Percentiles rank a stretch among this genome's conserved stretches.
phyloP scores from a whole-genome alignment of 2,113 vertebrate species.

The Lipophrys pholis region DNA sequence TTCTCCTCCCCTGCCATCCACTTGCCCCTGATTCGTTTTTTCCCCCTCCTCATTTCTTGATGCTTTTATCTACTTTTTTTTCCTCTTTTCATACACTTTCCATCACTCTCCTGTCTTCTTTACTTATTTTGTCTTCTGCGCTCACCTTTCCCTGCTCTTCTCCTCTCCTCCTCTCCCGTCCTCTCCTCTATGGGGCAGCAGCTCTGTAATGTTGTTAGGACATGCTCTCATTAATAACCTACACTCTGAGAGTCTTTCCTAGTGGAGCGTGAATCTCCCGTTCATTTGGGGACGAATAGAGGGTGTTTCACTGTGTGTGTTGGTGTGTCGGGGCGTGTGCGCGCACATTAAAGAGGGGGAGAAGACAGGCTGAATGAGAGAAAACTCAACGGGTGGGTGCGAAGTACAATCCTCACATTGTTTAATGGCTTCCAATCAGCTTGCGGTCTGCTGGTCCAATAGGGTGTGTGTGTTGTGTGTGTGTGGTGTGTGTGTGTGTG shows the following conservation, averaged over 20 bases:
- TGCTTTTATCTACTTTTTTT: neutral
- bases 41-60: neutral
- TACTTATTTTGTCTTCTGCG: neutral
- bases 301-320: conserved; percentile 58
- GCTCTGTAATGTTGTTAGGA: conserved; percentile 74
- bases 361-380: conserved; percentile 12
- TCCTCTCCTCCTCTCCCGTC: conserved; percentile 1
- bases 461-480: conserved; percentile 4
- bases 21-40: neutral
- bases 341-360: neutral
- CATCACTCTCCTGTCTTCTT: accelerated
- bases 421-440: conserved; percentile 44
- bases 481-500: conserved; percentile 27
- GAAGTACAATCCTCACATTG: conserved; percentile 42
- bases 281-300: conserved; percentile 71
- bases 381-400: conserved; percentile 31
- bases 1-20: neutral
- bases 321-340: conserved; percentile 1
- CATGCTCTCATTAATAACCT: conserved; percentile 80
- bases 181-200: conserved; percentile 54
- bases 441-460: conserved; percentile 23
- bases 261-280: conserved; percentile 69
- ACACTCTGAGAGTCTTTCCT: conserved; percentile 69
- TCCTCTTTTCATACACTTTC: neutral
- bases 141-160: neutral